Evolutionary conservation across 2,113 vertebrate genomes (phyloP), one percentile per base, ranked within the genome.

Genomic region (Cromileptes altivelis): DNA sequence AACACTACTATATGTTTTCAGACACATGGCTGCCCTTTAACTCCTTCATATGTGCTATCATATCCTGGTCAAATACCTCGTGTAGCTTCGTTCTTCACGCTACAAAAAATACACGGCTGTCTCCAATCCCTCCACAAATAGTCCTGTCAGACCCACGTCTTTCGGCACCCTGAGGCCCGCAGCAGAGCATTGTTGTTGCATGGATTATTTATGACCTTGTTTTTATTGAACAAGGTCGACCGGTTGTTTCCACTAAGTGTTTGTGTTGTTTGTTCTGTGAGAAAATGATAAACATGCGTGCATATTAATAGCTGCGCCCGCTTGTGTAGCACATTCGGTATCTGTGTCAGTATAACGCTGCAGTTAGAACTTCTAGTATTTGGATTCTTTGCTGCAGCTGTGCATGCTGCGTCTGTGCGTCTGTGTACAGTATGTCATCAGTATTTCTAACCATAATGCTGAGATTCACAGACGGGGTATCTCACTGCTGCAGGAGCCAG

Each of bases 71-170:
- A 75, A 70, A 87, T 53, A 47, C 76, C 70, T 80, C 17, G 52
- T 70, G 50, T 63, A 75, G 60, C 63, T 64, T 71, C 27, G 27
- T 45, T 76, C 81, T 88, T 85, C 75, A 89, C 89, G 75, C 85
- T n/a, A 74, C 75, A 89, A 78, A 80, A 88, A 89, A 83, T 75
- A 78, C 72, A 70, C 75, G 18, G 30, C 68, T 23, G 80, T 89
- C 79, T 84, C 79, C 82, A 53, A 68, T 78, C 71, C 76, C 55
- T 82, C 89, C 82, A 40, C 74, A 88, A 93, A 93, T 94, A 93
- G 89, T 82, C 65, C 84, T 9, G 50, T 86, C 85, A 73, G 17
- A 47, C 45, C 45, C 60, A 19, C 55, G 58, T 71, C 87, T 87
- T 82, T 89, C 78, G 1, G 50, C 88, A 77, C 88, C 68, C n/a